These are phyloP conservation scores for Proales similis DNA, from an alignment of 1,140 invertebrate genomes.

Conservation along the genomic window DNA sequence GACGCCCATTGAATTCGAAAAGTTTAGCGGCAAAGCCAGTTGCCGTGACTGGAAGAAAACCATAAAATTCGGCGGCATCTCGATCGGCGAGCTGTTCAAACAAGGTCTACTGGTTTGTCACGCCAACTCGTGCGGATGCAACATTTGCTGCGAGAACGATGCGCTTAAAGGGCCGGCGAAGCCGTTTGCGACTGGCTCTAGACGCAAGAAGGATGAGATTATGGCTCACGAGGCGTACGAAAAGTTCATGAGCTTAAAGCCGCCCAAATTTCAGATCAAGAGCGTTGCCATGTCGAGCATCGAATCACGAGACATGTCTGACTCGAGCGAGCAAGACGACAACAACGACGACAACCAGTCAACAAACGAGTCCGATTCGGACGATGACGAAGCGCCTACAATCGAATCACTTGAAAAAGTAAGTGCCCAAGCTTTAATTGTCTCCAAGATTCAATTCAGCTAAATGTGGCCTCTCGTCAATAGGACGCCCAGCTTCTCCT, in stretches of 20 bases:
- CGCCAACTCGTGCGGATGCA: slow-evolving; percentile 31
- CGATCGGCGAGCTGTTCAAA: slow-evolving; percentile 2
- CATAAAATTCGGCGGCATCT: slow-evolving; percentile 17
- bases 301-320: no score
- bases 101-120: slow-evolving; percentile 28
- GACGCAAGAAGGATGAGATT: slow-evolving; percentile 34
- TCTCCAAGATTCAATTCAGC: no score
- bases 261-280: no score
- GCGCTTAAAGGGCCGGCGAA: slow-evolving; percentile 15
- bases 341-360: no score
- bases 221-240: slow-evolving; percentile 30
- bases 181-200: slow-evolving; percentile 13
- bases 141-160: slow-evolving; percentile 27
- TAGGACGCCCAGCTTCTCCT: no score
- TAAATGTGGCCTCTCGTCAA: no score
- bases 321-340: no score
- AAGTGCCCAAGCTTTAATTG: no score
- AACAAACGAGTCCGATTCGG: no score
- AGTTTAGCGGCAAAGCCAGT: slow-evolving; percentile 26
- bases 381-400: no score
- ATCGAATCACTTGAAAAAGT: no score
- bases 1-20: slow-evolving; percentile 37
- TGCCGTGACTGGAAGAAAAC: slow-evolving; percentile 36
- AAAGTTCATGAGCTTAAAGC: slow-evolving; percentile 36
- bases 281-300: no score